Conservation (phyloP, 2,888 invertebrate species). For the Diadegma fenestrale region DNA sequence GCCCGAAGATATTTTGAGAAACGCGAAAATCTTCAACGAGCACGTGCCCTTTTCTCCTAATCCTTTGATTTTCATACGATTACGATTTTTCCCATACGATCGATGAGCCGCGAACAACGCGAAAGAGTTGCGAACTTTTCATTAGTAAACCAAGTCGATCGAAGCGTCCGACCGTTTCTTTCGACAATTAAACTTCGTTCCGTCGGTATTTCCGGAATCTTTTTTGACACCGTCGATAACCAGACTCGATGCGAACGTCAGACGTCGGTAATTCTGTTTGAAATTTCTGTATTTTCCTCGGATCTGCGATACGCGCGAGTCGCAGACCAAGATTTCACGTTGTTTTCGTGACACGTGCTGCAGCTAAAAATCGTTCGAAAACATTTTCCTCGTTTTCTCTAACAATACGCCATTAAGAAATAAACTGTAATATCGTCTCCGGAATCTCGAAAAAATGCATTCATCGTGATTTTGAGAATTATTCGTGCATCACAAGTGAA, state of each 20-base stretch:
- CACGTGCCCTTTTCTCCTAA: too few species aligned
- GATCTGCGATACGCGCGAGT: background rate
- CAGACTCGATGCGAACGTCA: background rate
- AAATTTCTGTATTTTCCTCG: background rate
- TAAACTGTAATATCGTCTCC: background rate
- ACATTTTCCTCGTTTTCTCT: background rate
- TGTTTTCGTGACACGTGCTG: constrained; percentile 1
- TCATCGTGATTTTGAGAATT: background rate
- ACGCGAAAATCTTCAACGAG: too few species aligned
- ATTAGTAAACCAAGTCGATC: background rate
- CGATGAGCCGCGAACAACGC: too few species aligned
- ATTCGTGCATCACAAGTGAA: background rate
- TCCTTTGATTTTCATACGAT: too few species aligned
- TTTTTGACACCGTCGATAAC: constrained; percentile 2
- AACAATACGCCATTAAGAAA: background rate
- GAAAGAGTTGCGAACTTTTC: too few species aligned
- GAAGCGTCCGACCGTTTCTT: background rate
- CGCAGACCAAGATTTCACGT: background rate
- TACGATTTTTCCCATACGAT: too few species aligned
- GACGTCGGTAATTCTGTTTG: background rate
- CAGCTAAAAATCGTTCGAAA: background rate
- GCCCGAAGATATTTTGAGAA: background rate
- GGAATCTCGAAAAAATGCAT: background rate
- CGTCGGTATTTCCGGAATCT: constrained; percentile 15
- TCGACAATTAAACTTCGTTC: background rate